Evolutionary conservation across 1,140 invertebrate genomes (phyloP), one percentile per base, ranked within the genome.

Genomic region (Bombus superbus): DNA sequence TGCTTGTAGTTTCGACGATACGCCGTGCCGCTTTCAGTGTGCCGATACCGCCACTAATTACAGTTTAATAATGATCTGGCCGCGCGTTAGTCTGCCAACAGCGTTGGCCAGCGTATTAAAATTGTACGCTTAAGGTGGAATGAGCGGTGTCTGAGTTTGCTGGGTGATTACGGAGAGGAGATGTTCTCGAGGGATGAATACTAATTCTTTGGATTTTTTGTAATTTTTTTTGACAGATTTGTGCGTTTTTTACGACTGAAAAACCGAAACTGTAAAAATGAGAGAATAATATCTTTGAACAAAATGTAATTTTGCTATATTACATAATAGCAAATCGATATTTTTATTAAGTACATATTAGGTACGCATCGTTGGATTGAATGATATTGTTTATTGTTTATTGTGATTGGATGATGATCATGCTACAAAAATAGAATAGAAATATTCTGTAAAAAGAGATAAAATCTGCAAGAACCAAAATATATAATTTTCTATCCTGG

Each of bases 1-100:
- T 71, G 13, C 42, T 44, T 15, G 40, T n/a, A 47, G 71, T 81
- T 81, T n/a, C 35, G 42, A 81, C 57, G 22, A 53, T 66, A 57
- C 57, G 25, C 47, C 40, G 22, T 4, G 35, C n/a, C 42, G 72
- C n/a, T 87, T 72, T 59, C 35, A 66, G 35, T 40, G 25, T 38
- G 18, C 32, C 35, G 69, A 47, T 80, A 53, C 66, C 40, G 11
- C 38, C 53, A 68, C 76, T 81, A 85, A 85, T 81, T 53, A 81
- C 42, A 53, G 69, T 81, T 85, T 66, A 57, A 81, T 74, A 66
- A 85, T 72, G 35, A 72, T 68, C 78, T n/a, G 11, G 8, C 25
- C 28, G n/a, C n/a, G 42, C 42, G 35, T 57, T 81, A 42, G 42
- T 79, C n/a, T 28, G 62, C 62, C 62, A 44, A 64, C 42, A 5